Evolutionary conservation across 2,888 invertebrate species (phyloP).

Genomic region (Podabrus alpinus): DNA sequence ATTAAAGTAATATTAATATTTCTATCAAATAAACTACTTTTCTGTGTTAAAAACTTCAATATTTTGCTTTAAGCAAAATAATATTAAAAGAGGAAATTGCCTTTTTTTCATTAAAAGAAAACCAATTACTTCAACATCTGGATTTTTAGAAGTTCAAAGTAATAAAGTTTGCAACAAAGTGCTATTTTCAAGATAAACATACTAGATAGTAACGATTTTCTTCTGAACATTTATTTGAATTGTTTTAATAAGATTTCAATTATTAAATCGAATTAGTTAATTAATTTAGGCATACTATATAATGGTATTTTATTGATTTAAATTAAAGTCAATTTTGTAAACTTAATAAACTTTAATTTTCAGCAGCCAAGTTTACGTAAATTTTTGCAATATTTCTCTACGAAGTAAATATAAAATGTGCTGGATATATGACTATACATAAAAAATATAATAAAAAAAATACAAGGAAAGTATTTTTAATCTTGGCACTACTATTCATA

Average conservation of each 20-base stretch:
- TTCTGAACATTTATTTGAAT: not conserved
- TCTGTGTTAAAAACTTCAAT: constrained; percentile 2
- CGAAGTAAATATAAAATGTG: not conserved
- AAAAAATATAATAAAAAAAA: not conserved
- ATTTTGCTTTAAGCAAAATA: constrained; percentile 9
- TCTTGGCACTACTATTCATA: not conserved
- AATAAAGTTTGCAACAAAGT: constrained; percentile 6
- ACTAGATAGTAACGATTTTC: not conserved
- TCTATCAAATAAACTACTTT: not conserved
- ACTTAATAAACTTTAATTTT: not conserved
- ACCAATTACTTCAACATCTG: constrained; percentile 11
- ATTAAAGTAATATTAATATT: not conserved
- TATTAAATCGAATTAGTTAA: not conserved
- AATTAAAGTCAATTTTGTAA: not conserved
- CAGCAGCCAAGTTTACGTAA: not conserved
- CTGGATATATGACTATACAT: not conserved
- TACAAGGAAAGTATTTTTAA: not conserved
- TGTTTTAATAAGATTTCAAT: not conserved
- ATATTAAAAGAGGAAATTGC: constrained; percentile 11
- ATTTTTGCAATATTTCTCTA: not conserved
- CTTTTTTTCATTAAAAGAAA: constrained; percentile 13
- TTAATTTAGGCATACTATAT: not conserved
- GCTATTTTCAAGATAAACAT: not conserved
- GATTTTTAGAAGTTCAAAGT: not conserved
- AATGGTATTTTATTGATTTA: not conserved